Evolutionary conservation across 2,888 invertebrate species (phyloP), one percentile per base, ranked within the genome.

Genomic region (Agonum fuliginosum): DNA sequence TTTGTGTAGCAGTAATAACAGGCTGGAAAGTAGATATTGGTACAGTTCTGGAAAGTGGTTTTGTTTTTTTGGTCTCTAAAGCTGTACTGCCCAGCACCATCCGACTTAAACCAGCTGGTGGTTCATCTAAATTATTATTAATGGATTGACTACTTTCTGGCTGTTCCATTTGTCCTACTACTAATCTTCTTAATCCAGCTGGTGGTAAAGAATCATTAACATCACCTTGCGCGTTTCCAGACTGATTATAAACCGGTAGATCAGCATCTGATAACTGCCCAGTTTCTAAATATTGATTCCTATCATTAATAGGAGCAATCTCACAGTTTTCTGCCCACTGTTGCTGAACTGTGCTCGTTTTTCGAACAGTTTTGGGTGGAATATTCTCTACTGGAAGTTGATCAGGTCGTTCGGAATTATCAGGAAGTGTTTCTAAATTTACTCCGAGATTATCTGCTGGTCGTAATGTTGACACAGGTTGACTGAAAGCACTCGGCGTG

Each of bases 201-300:
- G 92, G 92, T 1, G 92, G 92, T 58, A 89, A 84, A 54, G 88
- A 87, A 80, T 90, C 89, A 78, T 80, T 80, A 14, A 78, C 78
- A 65, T 81, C 82, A 24, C 54, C 37, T 48, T 65, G 75, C 17
- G 46, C 27, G 37, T 76, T 76, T 19, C 73, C 75, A 46, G 78
- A 51, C 20, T 79, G 78, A 58, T 78, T 80, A 78, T 72, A 79
- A 41, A 80, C 80, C 2, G 71, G 80, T n/a, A 80, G 78, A 80
- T 89, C 88, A 6, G 87, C 86, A 81, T 91, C 90, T 0, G 93
- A 93, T 58, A 94, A 86, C 82, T 93, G 93, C 14, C 93, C 93
- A 1, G 94, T 94, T 86, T 94, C 93, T 78, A 94, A 86, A 84
- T 94, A 94, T 84, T 94, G 92, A 84, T 94, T 93, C 78, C 94